Evolutionary conservation across 2,113 vertebrate species (phyloP).

Genomic region (Eulemur rufifrons): DNA sequence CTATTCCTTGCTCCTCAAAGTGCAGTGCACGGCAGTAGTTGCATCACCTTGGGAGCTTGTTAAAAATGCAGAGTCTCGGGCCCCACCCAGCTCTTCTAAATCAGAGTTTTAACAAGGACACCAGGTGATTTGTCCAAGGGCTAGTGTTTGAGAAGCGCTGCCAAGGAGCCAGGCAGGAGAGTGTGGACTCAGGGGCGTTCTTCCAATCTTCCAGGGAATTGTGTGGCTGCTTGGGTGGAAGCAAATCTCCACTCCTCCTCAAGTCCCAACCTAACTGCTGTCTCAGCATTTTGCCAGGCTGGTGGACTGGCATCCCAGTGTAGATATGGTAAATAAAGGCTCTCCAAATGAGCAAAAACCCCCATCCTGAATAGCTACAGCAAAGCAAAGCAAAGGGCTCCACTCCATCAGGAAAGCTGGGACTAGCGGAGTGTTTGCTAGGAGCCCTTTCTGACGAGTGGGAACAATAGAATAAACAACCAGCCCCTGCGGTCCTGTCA

Average conservation of each 20-base stretch:
- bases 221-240: background rate
- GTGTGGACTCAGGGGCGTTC: background rate
- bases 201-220: background rate
- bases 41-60: background rate
- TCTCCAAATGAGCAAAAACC: background rate
- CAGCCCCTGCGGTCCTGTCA: background rate
- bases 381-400: background rate
- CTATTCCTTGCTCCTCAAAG: background rate
- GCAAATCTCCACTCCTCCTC: background rate
- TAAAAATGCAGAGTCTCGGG: constrained; percentile 14
- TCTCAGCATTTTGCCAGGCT: background rate
- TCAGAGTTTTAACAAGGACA: constrained; percentile 31
- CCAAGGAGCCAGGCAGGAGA: background rate
- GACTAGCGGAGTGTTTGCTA: background rate
- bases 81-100: background rate
- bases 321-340: background rate
- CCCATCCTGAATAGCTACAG: background rate
- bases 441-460: background rate
- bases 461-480: constrained; percentile 60
- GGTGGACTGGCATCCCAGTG: background rate
- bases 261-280: background rate
- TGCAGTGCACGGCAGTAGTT: background rate
- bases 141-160: background rate
- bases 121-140: background rate
- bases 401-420: background rate